Percentiles rank a stretch among this genome's conserved stretches.
These are phyloP conservation scores for Euclidia mi DNA, from an alignment of 2,888 invertebrate species.

Conservation along the genomic window DNA sequence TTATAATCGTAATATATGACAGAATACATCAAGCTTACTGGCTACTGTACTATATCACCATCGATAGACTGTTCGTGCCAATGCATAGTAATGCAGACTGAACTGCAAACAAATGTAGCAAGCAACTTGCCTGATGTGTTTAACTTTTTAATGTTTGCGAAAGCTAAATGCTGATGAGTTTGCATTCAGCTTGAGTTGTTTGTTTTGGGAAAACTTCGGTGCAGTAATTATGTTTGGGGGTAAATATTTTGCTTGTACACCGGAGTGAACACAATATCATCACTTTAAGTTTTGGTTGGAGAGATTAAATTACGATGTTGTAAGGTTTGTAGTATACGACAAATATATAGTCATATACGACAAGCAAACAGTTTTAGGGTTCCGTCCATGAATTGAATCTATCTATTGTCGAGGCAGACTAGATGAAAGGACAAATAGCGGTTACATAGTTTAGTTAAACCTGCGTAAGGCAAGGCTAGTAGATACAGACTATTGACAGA, in stretches of 20 bases:
- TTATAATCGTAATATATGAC: conserved; percentile 7
- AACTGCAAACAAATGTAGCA: conserved; percentile 15
- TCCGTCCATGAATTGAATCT: too few relatives aligned
- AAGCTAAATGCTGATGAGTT: conserved; percentile 21
- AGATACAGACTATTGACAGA: too few relatives aligned
- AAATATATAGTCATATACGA: too few relatives aligned
- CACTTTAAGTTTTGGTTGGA: not conserved
- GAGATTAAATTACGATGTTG: not conserved
- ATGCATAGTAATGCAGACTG: conserved; percentile 50
- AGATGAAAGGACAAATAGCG: too few relatives aligned
- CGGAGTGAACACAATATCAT: not conserved
- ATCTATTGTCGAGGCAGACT: too few relatives aligned
- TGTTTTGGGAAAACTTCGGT: conserved; percentile 8
- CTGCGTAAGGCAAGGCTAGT: too few relatives aligned
- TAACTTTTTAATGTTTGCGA: conserved; percentile 23
- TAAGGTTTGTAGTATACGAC: too few relatives aligned
- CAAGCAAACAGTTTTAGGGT: too few relatives aligned
- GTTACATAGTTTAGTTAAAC: too few relatives aligned
- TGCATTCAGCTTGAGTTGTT: conserved; percentile 9
- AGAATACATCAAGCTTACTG: conserved; percentile 2
- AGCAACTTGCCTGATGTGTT: conserved; percentile 19
- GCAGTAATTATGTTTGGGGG: conserved; percentile 6
- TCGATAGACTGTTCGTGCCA: conserved; percentile 42
- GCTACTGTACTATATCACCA: conserved; percentile 6
- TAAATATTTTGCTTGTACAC: conserved; percentile 2